Conservation (phyloP, 2,888 invertebrate species). For the Coelinius sp. region DNA sequence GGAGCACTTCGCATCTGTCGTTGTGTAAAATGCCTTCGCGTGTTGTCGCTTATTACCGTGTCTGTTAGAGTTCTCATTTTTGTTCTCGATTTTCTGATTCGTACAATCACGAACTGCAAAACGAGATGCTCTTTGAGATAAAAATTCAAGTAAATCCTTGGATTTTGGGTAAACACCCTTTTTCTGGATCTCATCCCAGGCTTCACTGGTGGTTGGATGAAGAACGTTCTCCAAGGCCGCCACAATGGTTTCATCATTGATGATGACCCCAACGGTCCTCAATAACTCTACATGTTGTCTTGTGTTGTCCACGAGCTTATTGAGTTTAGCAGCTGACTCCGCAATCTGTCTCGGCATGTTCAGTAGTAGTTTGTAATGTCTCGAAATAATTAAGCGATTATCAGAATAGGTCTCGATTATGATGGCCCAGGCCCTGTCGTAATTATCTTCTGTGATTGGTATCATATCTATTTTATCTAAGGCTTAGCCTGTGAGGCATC, state of each 20-base stretch:
- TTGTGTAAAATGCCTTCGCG: background rate
- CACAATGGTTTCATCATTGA: background rate
- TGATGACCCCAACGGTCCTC: background rate
- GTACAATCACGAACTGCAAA: background rate
- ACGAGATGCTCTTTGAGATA: background rate
- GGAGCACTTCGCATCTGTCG: background rate
- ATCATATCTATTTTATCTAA: slow-evolving; percentile 17
- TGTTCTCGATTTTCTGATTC: background rate
- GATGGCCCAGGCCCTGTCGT: slow-evolving; percentile 2
- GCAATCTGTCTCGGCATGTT: background rate
- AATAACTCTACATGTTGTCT: slow-evolving; percentile 16
- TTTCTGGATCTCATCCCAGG: background rate
- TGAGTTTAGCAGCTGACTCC: slow-evolving; percentile 1
- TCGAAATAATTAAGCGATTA: background rate
- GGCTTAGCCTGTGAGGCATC: background rate
- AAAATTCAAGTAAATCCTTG: background rate
- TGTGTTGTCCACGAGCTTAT: background rate
- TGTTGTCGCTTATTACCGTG: background rate
- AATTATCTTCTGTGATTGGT: background rate
- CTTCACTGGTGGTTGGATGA: background rate
- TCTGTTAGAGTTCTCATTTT: background rate
- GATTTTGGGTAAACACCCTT: background rate
- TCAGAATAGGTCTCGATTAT: background rate
- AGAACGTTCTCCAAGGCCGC: background rate
- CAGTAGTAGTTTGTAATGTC: background rate